A percentile compares a stretch with the other conserved stretches of the same genome.
Conservation (phyloP, 1,140 invertebrate species). For the Brachionus plicatilis region DNA sequence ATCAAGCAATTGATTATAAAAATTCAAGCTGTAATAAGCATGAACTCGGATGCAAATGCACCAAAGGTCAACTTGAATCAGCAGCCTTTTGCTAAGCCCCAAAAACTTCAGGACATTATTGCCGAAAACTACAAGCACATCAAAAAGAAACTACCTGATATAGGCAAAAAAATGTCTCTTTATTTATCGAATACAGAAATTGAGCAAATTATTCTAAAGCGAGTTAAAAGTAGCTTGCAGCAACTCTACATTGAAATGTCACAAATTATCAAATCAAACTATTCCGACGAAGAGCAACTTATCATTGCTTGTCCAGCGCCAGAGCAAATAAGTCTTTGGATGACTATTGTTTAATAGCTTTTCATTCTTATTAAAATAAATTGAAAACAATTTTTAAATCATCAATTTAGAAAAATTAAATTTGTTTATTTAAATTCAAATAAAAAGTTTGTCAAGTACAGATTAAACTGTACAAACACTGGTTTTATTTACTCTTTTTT, state of each 20-base stretch:
- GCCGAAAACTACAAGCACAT: conserved; percentile 19
- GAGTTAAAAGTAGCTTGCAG: conserved; percentile 19
- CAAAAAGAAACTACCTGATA: conserved; percentile 12
- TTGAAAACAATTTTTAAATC: not conserved
- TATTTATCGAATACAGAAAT: conserved; percentile 33
- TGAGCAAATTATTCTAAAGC: conserved; percentile 34
- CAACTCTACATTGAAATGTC: conserved; percentile 9
- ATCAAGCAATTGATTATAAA: not conserved
- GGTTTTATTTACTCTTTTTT: not conserved
- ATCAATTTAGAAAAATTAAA: not conserved
- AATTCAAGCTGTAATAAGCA: conserved; percentile 14
- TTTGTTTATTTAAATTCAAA: not conserved
- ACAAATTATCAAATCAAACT: not conserved
- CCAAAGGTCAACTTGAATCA: conserved; percentile 8
- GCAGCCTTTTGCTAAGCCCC: conserved; percentile 26
- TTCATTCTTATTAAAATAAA: not conserved
- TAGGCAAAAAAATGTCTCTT: not conserved
- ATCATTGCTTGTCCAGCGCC: conserved; percentile 33
- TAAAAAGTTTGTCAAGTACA: not conserved
- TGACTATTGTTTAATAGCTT: not conserved
- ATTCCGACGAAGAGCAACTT: conserved; percentile 11
- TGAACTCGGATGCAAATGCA: conserved; percentile 4
- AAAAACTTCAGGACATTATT: conserved; percentile 31
- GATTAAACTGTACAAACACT: not conserved
- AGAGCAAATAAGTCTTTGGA: conserved; percentile 38